Conservation (phyloP, 92 coral and sea anemone species). For the Metridium senile region DNA sequence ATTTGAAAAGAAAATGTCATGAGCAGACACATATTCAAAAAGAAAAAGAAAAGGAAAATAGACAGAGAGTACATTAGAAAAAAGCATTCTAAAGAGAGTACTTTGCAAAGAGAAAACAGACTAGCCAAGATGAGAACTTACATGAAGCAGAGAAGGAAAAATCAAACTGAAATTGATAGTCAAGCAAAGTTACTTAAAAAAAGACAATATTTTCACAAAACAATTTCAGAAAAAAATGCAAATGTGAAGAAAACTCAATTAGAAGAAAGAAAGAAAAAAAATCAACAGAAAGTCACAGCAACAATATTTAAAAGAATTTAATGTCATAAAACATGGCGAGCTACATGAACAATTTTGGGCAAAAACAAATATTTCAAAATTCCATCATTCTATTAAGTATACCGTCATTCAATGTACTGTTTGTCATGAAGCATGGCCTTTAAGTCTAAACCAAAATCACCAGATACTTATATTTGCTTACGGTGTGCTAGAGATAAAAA, state of each 20-base stretch:
- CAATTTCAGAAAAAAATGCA: constrained; percentile 26
- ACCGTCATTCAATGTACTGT: constrained; percentile 24
- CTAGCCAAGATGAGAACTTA: constrained; percentile 23
- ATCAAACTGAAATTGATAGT: constrained; percentile 25
- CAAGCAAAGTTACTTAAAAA: constrained; percentile 27
- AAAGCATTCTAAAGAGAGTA: constrained; percentile 25
- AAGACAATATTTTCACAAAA: constrained; percentile 18
- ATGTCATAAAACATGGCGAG: constrained; percentile 31
- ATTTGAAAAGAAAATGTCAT: constrained; percentile 21
- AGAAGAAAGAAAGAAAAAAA: constrained; percentile 23
- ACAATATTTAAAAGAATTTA: constrained; percentile 33
- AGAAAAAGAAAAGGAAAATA: constrained; percentile 24
- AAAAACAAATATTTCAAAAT: constrained; percentile 36
- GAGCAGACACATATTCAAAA: constrained; percentile 5
- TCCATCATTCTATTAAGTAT: constrained; percentile 23
- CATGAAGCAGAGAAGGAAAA: constrained; percentile 10
- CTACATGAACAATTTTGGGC: constrained; percentile 52
- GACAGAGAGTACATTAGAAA: constrained; percentile 30
- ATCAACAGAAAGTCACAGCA: constrained; percentile 26
- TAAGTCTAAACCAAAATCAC: constrained; percentile 32
- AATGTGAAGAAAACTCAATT: not conserved
- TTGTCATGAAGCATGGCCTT: constrained; percentile 43
- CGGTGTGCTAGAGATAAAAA: constrained; percentile 53
- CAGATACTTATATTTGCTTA: constrained; percentile 38
- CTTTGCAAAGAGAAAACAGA: constrained; percentile 30